phyloP scores from a whole-genome alignment of 2,113 vertebrate species.

The Microtus ochrogaster region DNA sequence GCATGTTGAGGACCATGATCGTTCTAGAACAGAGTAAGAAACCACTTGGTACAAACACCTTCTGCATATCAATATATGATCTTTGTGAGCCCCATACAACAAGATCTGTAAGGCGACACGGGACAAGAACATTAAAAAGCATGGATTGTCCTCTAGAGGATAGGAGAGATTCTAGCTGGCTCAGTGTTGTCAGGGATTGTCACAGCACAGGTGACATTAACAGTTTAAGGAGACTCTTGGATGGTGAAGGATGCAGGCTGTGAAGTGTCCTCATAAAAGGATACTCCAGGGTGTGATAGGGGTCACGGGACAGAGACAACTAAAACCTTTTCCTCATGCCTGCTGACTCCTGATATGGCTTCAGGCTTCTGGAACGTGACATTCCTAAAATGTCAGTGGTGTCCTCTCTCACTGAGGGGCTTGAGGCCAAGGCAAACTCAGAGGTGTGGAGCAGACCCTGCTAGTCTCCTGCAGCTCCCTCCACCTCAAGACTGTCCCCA shows the following conservation, averaged over 20 bases:
- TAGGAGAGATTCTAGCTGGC: background rate
- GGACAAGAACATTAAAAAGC: background rate
- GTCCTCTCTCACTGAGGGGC: background rate
- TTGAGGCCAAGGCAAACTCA: background rate
- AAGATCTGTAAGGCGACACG: conserved; percentile 57
- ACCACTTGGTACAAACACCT: conserved; percentile 1
- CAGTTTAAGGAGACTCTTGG: background rate
- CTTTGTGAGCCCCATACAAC: background rate
- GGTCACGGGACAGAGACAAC: background rate
- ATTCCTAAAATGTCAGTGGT: background rate
- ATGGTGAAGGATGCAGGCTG: background rate
- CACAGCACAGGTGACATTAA: background rate
- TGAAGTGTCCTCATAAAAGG: background rate
- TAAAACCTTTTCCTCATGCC: fast-evolving
- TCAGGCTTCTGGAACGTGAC: background rate
- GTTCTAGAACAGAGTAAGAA: background rate
- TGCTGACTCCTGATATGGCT: background rate
- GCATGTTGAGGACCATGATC: background rate
- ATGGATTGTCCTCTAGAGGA: background rate
- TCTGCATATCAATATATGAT: background rate
- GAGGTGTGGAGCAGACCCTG: background rate
- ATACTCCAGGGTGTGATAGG: background rate
- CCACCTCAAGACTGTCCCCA: background rate
- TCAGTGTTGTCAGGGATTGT: background rate
- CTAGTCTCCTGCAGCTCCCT: background rate